These are phyloP conservation scores for Hippoglossus hippoglossus DNA, from an alignment of 2,797 vertebrate species.

Conservation along the genomic window DNA sequence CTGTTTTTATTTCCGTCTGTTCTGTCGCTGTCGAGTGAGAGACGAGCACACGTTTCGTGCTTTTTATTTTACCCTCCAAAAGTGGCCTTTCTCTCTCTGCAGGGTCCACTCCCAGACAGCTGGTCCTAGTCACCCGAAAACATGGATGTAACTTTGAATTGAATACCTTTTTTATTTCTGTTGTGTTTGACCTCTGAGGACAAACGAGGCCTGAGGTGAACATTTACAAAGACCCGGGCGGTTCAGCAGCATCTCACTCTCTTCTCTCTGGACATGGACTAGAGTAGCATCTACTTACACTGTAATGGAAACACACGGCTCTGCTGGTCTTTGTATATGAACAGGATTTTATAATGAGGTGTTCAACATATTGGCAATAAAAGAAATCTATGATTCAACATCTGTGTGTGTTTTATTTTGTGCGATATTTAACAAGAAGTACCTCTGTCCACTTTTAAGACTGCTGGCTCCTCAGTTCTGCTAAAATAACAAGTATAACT, in stretches of 20 bases:
- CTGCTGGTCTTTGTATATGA: slow-evolving; percentile 69
- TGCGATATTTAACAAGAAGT: no score
- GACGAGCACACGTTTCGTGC: slow-evolving; percentile 21
- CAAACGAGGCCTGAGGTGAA: slow-evolving; percentile 28
- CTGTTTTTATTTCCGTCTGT: slow-evolving; percentile 42
- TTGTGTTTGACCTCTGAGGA: background rate
- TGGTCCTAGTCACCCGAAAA: slow-evolving; percentile 15
- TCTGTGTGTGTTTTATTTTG: slow-evolving; percentile 2
- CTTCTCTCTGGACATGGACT: slow-evolving; percentile 47
- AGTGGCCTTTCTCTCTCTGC: slow-evolving; percentile 60
- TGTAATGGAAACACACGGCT: slow-evolving; percentile 57
- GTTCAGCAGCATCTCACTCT: slow-evolving; percentile 18
- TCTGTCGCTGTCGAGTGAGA: slow-evolving; percentile 44
- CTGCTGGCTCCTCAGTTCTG: no score
- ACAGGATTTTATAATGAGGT: slow-evolving; percentile 79
- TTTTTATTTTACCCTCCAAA: slow-evolving; percentile 33
- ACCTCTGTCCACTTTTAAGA: no score
- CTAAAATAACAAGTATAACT: no score
- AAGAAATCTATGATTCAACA: slow-evolving; percentile 49
- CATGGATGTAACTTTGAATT: slow-evolving; percentile 9
- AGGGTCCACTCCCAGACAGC: slow-evolving; percentile 17
- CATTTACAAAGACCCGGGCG: slow-evolving; percentile 28
- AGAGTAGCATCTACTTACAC: slow-evolving; percentile 57
- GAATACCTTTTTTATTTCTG: slow-evolving; percentile 12
- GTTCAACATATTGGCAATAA: slow-evolving; percentile 81